Evolutionary conservation across 2,888 invertebrate species (phyloP).

Genomic region (Phengaris alcon): DNA sequence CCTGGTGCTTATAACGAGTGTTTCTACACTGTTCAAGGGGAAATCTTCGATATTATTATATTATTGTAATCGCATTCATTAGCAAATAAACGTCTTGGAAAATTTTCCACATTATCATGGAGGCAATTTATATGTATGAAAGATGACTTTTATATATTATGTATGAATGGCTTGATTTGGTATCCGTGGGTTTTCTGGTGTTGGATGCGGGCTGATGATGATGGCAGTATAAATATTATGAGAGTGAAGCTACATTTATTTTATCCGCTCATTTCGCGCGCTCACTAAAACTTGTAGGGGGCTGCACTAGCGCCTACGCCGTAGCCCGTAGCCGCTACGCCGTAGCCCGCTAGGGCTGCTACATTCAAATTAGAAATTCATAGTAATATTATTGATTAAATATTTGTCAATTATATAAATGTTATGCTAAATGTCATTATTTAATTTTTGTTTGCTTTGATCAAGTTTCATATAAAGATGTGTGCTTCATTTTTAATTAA

Average conservation of each 20-base stretch:
- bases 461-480: background rate
- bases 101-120: background rate
- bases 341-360: slow-evolving; percentile 36
- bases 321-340: slow-evolving; percentile 40
- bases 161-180: too few species aligned
- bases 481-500: background rate
- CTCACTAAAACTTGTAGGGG: slow-evolving; percentile 76
- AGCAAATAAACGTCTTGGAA: background rate
- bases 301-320: slow-evolving; percentile 60
- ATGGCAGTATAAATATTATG: slow-evolving; percentile 35
- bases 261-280: slow-evolving; percentile 77
- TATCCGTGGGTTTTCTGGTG: too few species aligned
- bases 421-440: too few species aligned
- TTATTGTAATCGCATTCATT: slow-evolving; percentile 14
- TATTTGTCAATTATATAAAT: background rate
- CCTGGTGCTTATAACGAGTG: background rate
- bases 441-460: too few species aligned
- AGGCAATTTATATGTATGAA: background rate
- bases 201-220: background rate
- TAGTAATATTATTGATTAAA: background rate
- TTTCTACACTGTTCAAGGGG: background rate
- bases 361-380: slow-evolving; percentile 16
- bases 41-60: background rate
- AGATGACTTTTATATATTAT: too few species aligned
- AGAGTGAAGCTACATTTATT: slow-evolving; percentile 75